Conservation (phyloP, 1,140 invertebrate species). For the Drosophila punjabiensis region DNA sequence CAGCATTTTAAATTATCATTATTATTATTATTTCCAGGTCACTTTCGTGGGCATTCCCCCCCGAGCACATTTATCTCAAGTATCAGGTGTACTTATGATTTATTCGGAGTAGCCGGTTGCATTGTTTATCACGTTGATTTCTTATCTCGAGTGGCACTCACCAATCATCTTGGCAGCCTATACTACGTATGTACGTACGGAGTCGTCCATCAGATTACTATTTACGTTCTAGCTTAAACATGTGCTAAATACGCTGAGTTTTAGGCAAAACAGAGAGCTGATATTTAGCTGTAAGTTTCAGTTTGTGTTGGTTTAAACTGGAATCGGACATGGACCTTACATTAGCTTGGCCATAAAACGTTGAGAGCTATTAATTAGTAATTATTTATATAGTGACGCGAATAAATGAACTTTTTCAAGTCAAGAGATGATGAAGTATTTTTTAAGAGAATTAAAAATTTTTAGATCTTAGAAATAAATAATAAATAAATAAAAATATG, state of each 20-base stretch:
- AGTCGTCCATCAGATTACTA: constrained; percentile 27
- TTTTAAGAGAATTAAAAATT: not conserved
- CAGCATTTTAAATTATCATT: constrained; percentile 19
- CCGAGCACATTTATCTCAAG: constrained; percentile 28
- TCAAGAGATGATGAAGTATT: not conserved
- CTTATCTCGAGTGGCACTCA: constrained; percentile 31
- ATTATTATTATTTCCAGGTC: constrained; percentile 26
- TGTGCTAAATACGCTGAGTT: constrained; percentile 19
- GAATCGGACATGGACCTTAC: constrained; percentile 11
- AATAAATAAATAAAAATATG: too few relatives aligned
- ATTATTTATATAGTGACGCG: constrained; percentile 4
- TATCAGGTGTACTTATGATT: constrained; percentile 34
- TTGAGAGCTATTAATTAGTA: constrained; percentile 8
- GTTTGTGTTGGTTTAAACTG: constrained; percentile 23
- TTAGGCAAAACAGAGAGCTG: constrained; percentile 2
- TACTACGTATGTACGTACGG: not conserved
- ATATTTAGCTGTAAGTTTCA: constrained; percentile 16
- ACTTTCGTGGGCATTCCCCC: constrained; percentile 17
- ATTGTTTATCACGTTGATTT: constrained; percentile 30
- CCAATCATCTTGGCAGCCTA: constrained; percentile 32
- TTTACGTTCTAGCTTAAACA: constrained; percentile 23
- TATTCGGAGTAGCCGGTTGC: constrained; percentile 31
- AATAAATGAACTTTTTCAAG: not conserved
- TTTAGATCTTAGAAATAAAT: not conserved
- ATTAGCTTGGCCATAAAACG: constrained; percentile 21